These are phyloP conservation scores for Chaenocephalus aceratus DNA, from an alignment of 2,113 vertebrate genomes.

Conservation along the genomic window DNA sequence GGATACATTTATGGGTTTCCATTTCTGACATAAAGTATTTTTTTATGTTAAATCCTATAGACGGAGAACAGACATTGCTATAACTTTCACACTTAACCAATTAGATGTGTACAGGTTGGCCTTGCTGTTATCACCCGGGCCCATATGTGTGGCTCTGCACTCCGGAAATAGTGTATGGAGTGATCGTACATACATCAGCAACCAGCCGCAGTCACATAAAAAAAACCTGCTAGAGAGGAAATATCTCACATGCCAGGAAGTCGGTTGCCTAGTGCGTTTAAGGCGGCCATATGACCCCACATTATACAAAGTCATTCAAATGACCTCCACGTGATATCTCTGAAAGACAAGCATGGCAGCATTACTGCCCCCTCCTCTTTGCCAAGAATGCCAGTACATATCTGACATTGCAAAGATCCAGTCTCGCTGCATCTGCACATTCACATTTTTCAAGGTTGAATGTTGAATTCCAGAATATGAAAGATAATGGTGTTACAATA, in stretches of 20 bases:
- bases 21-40: slow-evolving; percentile 35
- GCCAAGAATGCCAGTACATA: slow-evolving; percentile 61
- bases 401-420: slow-evolving; percentile 71
- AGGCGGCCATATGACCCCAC: slow-evolving; percentile 49
- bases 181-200: slow-evolving; percentile 49
- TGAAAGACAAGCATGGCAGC: slow-evolving; percentile 64
- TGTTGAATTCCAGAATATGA: slow-evolving; percentile 33
- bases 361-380: slow-evolving; percentile 29
- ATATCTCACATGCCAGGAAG: slow-evolving; percentile 53
- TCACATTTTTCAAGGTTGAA: slow-evolving; percentile 69
- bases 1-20: slow-evolving; percentile 53
- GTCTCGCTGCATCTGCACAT: slow-evolving; percentile 61
- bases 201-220: slow-evolving; percentile 33
- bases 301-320: slow-evolving; percentile 65
- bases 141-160: slow-evolving; percentile 52
- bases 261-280: slow-evolving; percentile 37
- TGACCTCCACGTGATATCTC: slow-evolving; percentile 74
- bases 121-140: slow-evolving; percentile 55
- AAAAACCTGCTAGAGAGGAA: slow-evolving; percentile 33
- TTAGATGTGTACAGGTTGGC: slow-evolving; percentile 28
- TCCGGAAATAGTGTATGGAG: slow-evolving; percentile 30
- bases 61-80: slow-evolving; percentile 17
- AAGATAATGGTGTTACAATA: slow-evolving; percentile 60
- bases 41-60: slow-evolving; percentile 22
- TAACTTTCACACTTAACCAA: slow-evolving; percentile 28